These are phyloP conservation scores for Dermochelys coriacea DNA, from an alignment of 2,797 vertebrate species.

Conservation along the genomic window DNA sequence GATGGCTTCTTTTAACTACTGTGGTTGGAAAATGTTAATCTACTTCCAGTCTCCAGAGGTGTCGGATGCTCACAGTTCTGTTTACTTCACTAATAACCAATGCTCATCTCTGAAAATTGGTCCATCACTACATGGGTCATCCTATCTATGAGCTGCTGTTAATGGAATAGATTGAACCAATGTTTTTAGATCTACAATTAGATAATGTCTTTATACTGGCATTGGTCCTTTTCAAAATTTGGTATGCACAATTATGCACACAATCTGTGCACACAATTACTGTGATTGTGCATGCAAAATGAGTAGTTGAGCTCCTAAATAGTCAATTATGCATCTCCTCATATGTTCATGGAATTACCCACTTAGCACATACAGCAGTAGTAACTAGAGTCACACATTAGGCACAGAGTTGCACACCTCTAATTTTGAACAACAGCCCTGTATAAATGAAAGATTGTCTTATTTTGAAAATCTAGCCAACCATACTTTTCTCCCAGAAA, in stretches of 20 bases:
- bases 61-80: background rate
- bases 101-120: background rate
- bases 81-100: background rate
- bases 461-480: background rate
- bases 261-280: background rate
- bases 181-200: background rate
- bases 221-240: background rate
- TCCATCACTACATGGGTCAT: background rate
- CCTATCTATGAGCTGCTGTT: background rate
- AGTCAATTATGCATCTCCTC: background rate
- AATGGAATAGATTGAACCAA: background rate
- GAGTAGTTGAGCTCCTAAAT: background rate
- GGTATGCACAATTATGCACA: background rate
- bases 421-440: background rate
- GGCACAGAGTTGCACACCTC: background rate
- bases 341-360: background rate
- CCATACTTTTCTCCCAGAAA: background rate
- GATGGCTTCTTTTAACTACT: background rate
- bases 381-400: background rate
- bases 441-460: background rate
- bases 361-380: background rate
- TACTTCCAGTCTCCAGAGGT: background rate
- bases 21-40: background rate
- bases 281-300: background rate
- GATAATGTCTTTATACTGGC: background rate